These are phyloP conservation scores for Microplitis demolitor DNA, from an alignment of 1,140 invertebrate genomes.

Conservation along the genomic window DNA sequence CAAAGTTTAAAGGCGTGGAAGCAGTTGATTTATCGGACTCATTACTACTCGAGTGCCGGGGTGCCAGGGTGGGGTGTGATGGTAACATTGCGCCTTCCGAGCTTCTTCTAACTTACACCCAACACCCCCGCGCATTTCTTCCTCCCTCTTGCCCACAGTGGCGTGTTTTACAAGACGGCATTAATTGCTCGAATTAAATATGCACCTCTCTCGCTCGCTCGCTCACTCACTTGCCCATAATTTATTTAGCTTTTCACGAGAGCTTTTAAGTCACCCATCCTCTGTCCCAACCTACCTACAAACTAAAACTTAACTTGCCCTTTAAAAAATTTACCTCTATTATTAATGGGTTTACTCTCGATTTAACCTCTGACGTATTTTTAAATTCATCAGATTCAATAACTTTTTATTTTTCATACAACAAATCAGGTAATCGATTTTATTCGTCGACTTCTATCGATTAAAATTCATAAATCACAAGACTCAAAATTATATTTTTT, in stretches of 20 bases:
- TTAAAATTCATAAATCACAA: neutral
- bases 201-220: constrained; percentile 55
- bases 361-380: constrained; percentile 8
- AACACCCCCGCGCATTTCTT: neutral
- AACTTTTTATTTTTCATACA: neutral
- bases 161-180: constrained; percentile 64
- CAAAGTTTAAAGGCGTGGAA: constrained; percentile 55
- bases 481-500: too few species aligned
- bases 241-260: constrained; percentile 60
- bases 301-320: constrained; percentile 34
- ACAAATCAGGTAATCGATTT: neutral
- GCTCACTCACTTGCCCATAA: constrained; percentile 47
- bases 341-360: constrained; percentile 39
- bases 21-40: constrained; percentile 63
- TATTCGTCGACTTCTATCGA: neutral
- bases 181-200: constrained; percentile 65
- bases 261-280: constrained; percentile 50
- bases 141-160: constrained; percentile 43
- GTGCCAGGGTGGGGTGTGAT: constrained; percentile 43
- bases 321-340: constrained; percentile 4
- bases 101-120: constrained; percentile 17
- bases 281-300: constrained; percentile 34
- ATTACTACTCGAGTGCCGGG: constrained; percentile 50
- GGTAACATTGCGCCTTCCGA: constrained; percentile 38
- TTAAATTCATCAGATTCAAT: constrained; percentile 3